These are phyloP conservation scores for Oncorhynchus tshawytscha DNA, from an alignment of 2,113 vertebrate genomes.

Conservation along the genomic window DNA sequence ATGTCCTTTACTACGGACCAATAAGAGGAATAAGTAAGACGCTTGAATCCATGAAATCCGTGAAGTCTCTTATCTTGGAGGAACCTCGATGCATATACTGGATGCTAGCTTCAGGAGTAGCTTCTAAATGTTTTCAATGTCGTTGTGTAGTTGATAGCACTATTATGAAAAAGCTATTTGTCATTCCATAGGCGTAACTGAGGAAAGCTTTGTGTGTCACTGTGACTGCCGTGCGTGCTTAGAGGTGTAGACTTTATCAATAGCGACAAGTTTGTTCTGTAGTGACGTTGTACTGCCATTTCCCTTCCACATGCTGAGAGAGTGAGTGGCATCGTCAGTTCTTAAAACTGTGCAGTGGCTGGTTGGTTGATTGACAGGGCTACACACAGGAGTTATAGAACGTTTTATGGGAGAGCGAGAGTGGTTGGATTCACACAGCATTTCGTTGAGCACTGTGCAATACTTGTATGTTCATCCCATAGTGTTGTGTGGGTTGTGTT, in stretches of 20 bases:
- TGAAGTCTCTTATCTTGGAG: constrained; percentile 71
- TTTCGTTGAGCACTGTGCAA: constrained; percentile 98
- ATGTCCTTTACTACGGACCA: constrained; percentile 86
- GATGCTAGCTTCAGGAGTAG: constrained; percentile 89
- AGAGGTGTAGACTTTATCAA: constrained; percentile 94
- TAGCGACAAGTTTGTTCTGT: constrained; percentile 90
- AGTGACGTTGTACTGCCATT: constrained; percentile 96
- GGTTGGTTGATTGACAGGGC: constrained; percentile 77
- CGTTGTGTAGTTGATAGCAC: constrained; percentile 95
- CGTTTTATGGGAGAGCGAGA: constrained; percentile 50
- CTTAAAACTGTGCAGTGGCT: constrained; percentile 71
- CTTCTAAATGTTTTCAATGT: constrained; percentile 99
- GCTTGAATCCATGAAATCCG: constrained; percentile 86
- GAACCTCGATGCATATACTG: constrained; percentile 89
- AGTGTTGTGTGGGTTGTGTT: constrained; percentile 58
- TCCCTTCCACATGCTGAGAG: constrained; percentile 82
- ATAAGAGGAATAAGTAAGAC: constrained; percentile 73
- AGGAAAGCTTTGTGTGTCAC: constrained; percentile 99
- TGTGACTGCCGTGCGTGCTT: constrained; percentile 98
- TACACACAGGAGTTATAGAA: constrained; percentile 53
- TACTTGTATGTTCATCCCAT: constrained; percentile 75
- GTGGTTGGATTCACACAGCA: constrained; percentile 82
- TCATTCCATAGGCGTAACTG: constrained; percentile 96
- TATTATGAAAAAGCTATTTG: constrained; percentile 93
- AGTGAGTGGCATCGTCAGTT: constrained; percentile 76